Evolutionary conservation across 2,888 invertebrate species (phyloP).

Genomic region (Epirrhoe alternata): DNA sequence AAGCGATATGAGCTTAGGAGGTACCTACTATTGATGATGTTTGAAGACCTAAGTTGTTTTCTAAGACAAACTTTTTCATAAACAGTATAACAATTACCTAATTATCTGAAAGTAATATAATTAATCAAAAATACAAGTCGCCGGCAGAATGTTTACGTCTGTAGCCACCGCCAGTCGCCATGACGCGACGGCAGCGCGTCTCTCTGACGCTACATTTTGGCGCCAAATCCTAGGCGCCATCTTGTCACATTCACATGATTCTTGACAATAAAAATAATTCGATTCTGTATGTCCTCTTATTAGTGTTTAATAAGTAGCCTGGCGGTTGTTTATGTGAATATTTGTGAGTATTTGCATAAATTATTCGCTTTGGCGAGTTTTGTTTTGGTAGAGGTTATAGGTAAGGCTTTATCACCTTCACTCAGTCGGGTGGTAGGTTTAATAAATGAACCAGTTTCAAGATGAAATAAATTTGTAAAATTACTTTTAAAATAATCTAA

Average conservation of each 20-base stretch:
- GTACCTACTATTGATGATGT: no score
- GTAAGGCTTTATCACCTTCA: neutral
- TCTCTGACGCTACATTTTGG: constrained; percentile 65
- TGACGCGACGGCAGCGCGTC: constrained; percentile 49
- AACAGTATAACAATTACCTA: constrained; percentile 13
- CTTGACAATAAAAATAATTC: constrained; percentile 76
- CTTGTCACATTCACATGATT: constrained; percentile 71
- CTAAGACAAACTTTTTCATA: neutral
- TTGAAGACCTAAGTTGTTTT: neutral
- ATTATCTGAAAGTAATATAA: constrained; percentile 27
- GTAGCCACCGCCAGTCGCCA: constrained; percentile 36
- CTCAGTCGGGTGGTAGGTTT: neutral
- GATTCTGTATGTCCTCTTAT: constrained; percentile 54
- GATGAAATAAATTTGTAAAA: no score
- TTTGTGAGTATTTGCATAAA: constrained; percentile 35
- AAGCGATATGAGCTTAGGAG: neutral
- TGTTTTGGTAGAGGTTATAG: constrained; percentile 7
- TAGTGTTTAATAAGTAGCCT: constrained; percentile 52
- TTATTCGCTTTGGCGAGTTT: constrained; percentile 34
- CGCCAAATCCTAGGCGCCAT: constrained; percentile 73
- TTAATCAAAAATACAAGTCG: constrained; percentile 32
- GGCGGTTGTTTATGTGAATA: constrained; percentile 34
- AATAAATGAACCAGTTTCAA: no score
- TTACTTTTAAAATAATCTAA: no score
- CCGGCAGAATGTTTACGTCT: constrained; percentile 56